Percentiles rank a stretch among this genome's conserved stretches.
Conservation (phyloP, 2,888 invertebrate species). For the Diaperis boleti region DNA sequence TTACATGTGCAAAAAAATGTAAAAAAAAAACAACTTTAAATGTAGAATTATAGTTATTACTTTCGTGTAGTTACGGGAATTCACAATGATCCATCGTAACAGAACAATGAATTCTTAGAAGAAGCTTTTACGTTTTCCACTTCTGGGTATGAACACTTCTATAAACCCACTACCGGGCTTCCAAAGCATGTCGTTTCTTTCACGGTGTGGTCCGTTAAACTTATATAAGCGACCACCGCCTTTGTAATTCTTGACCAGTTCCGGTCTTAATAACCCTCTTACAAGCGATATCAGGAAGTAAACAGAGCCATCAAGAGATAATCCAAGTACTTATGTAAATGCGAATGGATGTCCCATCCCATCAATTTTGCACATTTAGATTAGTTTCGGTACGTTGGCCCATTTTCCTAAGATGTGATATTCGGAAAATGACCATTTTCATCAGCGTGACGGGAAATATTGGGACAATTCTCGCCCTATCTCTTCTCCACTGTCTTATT, state of each 20-base stretch:
- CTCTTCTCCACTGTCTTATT: constrained; percentile 49
- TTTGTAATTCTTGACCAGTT: constrained; percentile 37
- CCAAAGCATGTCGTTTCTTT: constrained; percentile 12
- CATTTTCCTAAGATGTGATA: constrained; percentile 44
- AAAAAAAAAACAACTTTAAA: too few relatives aligned
- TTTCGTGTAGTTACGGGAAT: too few relatives aligned
- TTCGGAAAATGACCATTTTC: constrained; percentile 44
- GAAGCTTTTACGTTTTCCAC: too few relatives aligned
- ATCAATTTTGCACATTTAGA: constrained; percentile 51
- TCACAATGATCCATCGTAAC: too few relatives aligned
- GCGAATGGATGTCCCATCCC: constrained; percentile 38
- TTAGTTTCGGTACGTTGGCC: constrained; percentile 44
- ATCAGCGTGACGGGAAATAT: constrained; percentile 46
- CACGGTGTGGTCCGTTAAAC: not conserved
- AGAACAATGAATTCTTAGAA: too few relatives aligned
- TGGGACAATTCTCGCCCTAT: constrained; percentile 45
- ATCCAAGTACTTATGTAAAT: constrained; percentile 39
- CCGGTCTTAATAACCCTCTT: constrained; percentile 32
- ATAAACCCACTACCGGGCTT: too few relatives aligned
- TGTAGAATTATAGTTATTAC: too few relatives aligned
- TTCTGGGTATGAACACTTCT: too few relatives aligned
- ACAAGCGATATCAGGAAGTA: constrained; percentile 31
- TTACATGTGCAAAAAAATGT: too few relatives aligned
- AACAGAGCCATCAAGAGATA: constrained; percentile 39
- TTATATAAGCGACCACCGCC: constrained; percentile 11